Evolutionary conservation across 1,140 invertebrate genomes (phyloP).

Genomic region (Drosophila sucinea): DNA sequence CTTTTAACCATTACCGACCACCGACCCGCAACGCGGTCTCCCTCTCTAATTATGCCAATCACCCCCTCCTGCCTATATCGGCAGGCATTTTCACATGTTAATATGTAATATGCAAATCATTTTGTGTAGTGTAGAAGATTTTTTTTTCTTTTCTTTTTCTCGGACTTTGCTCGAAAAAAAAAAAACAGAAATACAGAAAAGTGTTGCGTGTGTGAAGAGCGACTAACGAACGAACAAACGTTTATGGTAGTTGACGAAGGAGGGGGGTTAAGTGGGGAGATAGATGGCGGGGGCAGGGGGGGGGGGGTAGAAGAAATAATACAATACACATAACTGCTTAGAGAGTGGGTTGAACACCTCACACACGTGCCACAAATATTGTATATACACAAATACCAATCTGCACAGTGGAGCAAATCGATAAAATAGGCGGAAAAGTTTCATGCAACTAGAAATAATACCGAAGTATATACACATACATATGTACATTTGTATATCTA

Average conservation of each 20-base stretch:
- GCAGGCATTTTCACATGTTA: constrained; percentile 14
- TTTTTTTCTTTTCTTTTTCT: not conserved
- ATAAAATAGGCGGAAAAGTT: not conserved
- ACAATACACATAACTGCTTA: constrained; percentile 1
- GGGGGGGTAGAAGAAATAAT: not conserved
- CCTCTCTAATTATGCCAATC: not conserved
- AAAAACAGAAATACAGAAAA: not conserved
- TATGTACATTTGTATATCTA: not conserved
- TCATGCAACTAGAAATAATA: not conserved
- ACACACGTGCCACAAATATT: constrained; percentile 15
- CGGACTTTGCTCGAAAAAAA: constrained; percentile 3
- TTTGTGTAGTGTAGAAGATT: constrained; percentile 10
- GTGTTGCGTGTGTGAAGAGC: constrained; percentile 14
- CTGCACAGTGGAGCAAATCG: constrained; percentile 8
- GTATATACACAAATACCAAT: not conserved
- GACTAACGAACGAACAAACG: constrained; percentile 3
- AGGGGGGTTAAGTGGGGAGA: not conserved
- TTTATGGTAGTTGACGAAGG: not conserved
- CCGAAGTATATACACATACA: not conserved
- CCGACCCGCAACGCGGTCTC: too few relatives aligned
- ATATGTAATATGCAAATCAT: constrained; percentile 17
- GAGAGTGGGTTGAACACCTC: constrained; percentile 2
- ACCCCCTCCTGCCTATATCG: not conserved
- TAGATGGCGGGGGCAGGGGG: not conserved
- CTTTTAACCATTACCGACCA: not conserved